phyloP scores from a whole-genome alignment of 2,113 vertebrate genomes.

The Greenwoodochromis staneri region DNA sequence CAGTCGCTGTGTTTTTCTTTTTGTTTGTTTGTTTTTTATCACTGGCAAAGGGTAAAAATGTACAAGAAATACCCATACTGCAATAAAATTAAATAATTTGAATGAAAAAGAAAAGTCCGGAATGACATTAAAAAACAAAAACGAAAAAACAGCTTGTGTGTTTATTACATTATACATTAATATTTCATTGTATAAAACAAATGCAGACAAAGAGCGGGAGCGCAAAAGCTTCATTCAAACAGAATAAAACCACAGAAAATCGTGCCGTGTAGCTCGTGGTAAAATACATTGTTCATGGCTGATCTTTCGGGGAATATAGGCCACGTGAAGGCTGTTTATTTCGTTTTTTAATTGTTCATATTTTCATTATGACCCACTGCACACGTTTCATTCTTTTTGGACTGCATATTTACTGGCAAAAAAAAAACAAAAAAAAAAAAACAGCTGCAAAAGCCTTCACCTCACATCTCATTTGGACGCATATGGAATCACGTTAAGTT shows the following conservation, averaged over 20 bases:
- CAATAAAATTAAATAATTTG: background rate
- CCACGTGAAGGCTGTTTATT: background rate
- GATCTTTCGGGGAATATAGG: background rate
- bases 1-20: background rate
- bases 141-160: background rate
- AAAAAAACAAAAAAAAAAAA: background rate
- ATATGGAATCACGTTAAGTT: background rate
- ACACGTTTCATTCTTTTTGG: background rate
- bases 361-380: background rate
- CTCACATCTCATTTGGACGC: background rate
- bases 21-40: background rate
- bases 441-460: background rate
- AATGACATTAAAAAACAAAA: background rate
- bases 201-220: background rate
- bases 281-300: background rate
- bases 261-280: background rate
- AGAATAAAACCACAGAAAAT: background rate
- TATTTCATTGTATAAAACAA: background rate
- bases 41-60: background rate
- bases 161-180: background rate
- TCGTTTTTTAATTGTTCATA: background rate
- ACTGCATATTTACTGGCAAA: background rate
- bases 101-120: background rate
- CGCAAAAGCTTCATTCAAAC: background rate
- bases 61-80: background rate